Conservation (phyloP, 2,888 invertebrate species). For the Apantesis nais region DNA sequence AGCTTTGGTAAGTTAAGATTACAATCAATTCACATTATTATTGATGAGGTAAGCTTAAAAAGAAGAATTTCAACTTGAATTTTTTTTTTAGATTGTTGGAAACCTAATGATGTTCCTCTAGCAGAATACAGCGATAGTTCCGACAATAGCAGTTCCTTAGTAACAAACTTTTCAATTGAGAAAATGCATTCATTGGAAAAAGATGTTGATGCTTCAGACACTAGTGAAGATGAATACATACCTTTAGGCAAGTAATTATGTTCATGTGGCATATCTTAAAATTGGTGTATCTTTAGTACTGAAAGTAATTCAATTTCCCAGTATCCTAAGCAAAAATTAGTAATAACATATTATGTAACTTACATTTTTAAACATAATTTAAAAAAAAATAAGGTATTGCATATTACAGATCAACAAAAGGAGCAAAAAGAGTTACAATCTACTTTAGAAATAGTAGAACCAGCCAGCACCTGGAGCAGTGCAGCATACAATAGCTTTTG, state of each 20-base stretch:
- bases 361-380: background rate
- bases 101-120: constrained; percentile 74
- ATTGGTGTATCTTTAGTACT: background rate
- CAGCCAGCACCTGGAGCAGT: constrained; percentile 67
- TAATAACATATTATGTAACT: background rate
- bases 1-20: constrained; percentile 68
- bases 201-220: constrained; percentile 75
- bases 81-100: constrained; percentile 73
- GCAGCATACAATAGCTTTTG: constrained; percentile 73
- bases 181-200: constrained; percentile 71
- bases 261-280: constrained; percentile 11
- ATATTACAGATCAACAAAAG: constrained; percentile 67
- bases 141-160: constrained; percentile 76
- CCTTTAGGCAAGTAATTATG: constrained; percentile 65
- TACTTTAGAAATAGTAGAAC: constrained; percentile 66
- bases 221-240: constrained; percentile 82
- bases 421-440: constrained; percentile 59
- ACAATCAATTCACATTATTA: background rate
- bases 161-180: constrained; percentile 75
- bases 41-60: background rate
- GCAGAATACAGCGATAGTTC: constrained; percentile 80
- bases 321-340: no score
- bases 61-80: background rate
- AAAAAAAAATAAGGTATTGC: background rate
- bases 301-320: no score